Percentiles rank a stretch among this genome's conserved stretches.
Conservation (phyloP, 2,888 invertebrate genomes). For the Hanleya hanleyi region DNA sequence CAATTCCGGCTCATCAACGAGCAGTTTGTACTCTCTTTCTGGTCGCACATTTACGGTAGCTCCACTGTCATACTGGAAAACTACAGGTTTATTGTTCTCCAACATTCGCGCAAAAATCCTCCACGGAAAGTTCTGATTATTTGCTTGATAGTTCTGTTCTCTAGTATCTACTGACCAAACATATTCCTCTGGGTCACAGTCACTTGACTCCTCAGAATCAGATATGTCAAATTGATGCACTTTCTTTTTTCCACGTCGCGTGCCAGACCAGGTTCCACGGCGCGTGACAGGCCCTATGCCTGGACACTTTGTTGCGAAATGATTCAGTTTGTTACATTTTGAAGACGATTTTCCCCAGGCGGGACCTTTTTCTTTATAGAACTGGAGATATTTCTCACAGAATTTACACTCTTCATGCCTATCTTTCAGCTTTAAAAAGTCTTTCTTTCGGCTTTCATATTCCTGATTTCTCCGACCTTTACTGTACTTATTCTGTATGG, state of each 20-base stretch:
- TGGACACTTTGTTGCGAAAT: slow-evolving; percentile 14
- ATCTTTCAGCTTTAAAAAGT: too few relatives aligned
- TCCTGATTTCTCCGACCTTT: neutral
- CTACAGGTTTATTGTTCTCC: too few relatives aligned
- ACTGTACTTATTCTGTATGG: neutral
- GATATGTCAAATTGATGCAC: too few relatives aligned
- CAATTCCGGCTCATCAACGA: too few relatives aligned
- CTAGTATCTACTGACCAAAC: neutral
- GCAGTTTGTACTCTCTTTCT: too few relatives aligned
- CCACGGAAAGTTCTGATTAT: too few relatives aligned
- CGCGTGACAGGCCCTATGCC: neutral
- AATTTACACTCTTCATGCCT: slow-evolving; percentile 17
- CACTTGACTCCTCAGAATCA: too few relatives aligned
- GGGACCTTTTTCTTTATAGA: slow-evolving; percentile 16
- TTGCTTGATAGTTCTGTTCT: neutral
- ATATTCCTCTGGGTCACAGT: neutral
- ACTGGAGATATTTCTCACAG: slow-evolving; percentile 15
- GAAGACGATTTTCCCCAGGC: slow-evolving; percentile 9
- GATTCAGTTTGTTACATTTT: slow-evolving; percentile 16
- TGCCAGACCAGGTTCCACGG: neutral
- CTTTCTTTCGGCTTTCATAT: neutral
- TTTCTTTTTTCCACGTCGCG: too few relatives aligned
- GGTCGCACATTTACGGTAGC: too few relatives aligned
- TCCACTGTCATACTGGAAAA: too few relatives aligned
- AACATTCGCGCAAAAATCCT: too few relatives aligned